Conservation (phyloP, 2,888 invertebrate species). For the Sabellastarte sp. region DNA sequence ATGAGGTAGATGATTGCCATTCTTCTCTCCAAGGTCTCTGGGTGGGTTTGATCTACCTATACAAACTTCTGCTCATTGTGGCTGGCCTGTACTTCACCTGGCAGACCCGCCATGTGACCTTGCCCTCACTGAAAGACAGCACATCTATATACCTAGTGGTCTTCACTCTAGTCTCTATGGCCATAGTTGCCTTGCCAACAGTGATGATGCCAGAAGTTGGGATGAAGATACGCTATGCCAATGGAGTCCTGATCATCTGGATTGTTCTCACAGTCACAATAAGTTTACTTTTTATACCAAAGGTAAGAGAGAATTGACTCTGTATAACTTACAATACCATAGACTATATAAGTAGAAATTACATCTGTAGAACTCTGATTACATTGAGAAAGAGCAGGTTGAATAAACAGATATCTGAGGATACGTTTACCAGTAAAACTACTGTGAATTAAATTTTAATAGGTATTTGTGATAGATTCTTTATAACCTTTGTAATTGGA, state of each 20-base stretch:
- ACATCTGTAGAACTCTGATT: too few relatives aligned
- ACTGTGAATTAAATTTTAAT: too few relatives aligned
- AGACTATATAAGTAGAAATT: too few relatives aligned
- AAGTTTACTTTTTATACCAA: conserved; percentile 21
- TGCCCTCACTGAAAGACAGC: conserved; percentile 23
- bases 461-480: too few relatives aligned
- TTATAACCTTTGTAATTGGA: too few relatives aligned
- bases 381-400: too few relatives aligned
- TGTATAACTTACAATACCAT: too few relatives aligned
- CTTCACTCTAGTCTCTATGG: conserved; percentile 11
- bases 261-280: conserved; percentile 13
- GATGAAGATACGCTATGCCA: conserved; percentile 8
- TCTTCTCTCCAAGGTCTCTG: conserved; percentile 16
- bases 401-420: too few relatives aligned
- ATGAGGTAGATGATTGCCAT: conserved; percentile 13
- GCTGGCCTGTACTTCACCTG: conserved; percentile 19
- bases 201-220: conserved; percentile 10
- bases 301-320: conserved; percentile 21
- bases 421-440: too few relatives aligned
- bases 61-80: conserved; percentile 15
- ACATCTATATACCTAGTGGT: conserved; percentile 10
- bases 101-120: conserved; percentile 23
- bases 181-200: conserved; percentile 18
- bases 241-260: conserved; percentile 17
- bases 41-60: conserved; percentile 18